Evolutionary conservation across 2,888 invertebrate genomes (phyloP).

Genomic region (Tubiluchus corallicola): DNA sequence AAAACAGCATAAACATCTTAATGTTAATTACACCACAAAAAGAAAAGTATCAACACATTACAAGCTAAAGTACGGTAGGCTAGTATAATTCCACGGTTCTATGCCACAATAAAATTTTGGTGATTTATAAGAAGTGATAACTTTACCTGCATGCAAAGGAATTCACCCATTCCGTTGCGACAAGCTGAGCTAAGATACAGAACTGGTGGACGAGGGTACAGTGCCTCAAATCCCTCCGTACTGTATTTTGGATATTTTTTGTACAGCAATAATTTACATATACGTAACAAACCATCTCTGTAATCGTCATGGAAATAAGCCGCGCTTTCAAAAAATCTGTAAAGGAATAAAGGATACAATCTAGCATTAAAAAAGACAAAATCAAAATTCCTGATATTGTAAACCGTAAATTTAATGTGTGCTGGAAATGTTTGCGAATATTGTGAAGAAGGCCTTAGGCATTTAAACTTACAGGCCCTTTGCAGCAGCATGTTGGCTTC

Average conservation of each 20-base stretch:
- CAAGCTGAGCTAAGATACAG: slow-evolving; percentile 32
- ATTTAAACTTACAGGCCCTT: neutral
- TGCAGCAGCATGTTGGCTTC: too few species aligned
- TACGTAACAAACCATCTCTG: slow-evolving; percentile 61
- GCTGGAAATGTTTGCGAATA: too few species aligned
- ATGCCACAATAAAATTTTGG: too few species aligned
- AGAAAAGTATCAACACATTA: too few species aligned
- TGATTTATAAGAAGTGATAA: too few species aligned
- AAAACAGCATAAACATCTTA: neutral
- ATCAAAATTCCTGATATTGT: too few species aligned
- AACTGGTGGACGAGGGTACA: slow-evolving; percentile 60
- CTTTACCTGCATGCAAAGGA: slow-evolving; percentile 21
- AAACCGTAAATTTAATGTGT: too few species aligned
- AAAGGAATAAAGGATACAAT: slow-evolving; percentile 1
- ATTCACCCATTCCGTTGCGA: slow-evolving; percentile 25
- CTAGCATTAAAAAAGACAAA: neutral
- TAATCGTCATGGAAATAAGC: slow-evolving; percentile 75
- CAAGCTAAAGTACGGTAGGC: too few species aligned
- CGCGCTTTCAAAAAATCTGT: slow-evolving; percentile 59
- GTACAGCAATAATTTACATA: slow-evolving; percentile 58
- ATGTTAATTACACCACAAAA: too few species aligned
- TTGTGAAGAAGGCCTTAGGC: neutral
- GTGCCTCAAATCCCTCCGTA: slow-evolving; percentile 61
- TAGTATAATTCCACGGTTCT: too few species aligned
- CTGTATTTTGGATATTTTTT: slow-evolving; percentile 58